Base-by-base conservation (phyloP, 92 coral and sea anemone genomes). In the Epizoanthus stellaris region DNA sequence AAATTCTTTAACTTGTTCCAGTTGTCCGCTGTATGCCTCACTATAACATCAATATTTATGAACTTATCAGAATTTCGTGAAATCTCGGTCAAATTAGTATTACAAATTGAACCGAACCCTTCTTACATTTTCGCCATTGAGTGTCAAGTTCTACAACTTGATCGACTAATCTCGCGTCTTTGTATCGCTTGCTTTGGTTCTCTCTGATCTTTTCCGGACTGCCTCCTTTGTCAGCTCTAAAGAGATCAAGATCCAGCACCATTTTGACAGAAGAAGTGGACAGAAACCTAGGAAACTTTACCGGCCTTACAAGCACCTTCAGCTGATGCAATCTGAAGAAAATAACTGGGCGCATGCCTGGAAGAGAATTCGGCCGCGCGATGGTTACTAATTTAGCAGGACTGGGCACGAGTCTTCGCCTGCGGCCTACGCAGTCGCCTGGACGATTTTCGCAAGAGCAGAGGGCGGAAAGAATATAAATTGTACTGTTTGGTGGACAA, bases 161-260 rank as follows among this genome's bases (percentile, higher is more conserved):
- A 88, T 96, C 99, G 14, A 96, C 99, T 52, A 96, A 82, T 12
- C 95, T 92, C 17, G 93, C 95, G 71, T 96, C 99, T 58, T 96
- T 95, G 86, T 96, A 96, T 6, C 99, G 98, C 76, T 96, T 96
- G 90, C 99, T 93, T 84, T 96, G 99, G 91, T 96, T 96, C 82
- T 94, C 99, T n/a, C 99, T 98, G 63, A 96, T 93, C 92, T 96
- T 96, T 56, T 95, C 99, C 3, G 99, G 98, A 88, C 89, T 90
- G 30, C 99, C 99, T 16, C 99, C 99, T 85, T 93, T 93, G 75
- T 96, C 98, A 52, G 91, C 94, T 74, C 99, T 93, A 72, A 89
- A 93, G 13, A 92, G 85, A 85, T 96, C 99, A 66, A 96, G 92
- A 87, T 96, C 99, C 70, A 96, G 91, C 60, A 96, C 99, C 99